Base-by-base conservation (phyloP, 1,140 invertebrate species). In the Schmidtea mediterranea region DNA sequence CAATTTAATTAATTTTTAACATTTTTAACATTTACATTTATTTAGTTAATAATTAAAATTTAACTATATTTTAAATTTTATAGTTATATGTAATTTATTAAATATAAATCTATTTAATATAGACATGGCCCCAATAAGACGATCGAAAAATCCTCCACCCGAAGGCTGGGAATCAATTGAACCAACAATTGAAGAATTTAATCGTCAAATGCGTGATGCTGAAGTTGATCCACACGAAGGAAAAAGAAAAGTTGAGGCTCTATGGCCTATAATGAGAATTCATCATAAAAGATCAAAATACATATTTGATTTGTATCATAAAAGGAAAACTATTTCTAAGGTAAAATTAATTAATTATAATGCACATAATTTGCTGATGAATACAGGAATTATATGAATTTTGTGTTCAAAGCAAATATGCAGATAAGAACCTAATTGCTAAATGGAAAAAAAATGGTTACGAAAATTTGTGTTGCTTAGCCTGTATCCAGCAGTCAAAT, bases 381-480 rank as follows among this genome's bases (percentile, higher is more conserved):
- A n/a, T n/a, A n/a, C n/a, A 61, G 76, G 89, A 97, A 65, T 63
- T 98, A 0, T 97, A 97, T 60, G 84, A 97, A 48, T 97, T 86
- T 59, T 97, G 89, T 56, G 58, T 97, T 1, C 82, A 84, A 56
- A 84, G 95, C 64, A 87, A 87, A 59, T 87, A 97, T 52, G 90
- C 90, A 0, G 90, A 98, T 62, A 77, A 76, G 52, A 92, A 94
- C 61, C 67, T 98, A 1, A 97, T 98, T 57, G 92, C 92, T 0
- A 98, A 98, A 62, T 98, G 92, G 92, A 97, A 97, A 62, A 99
- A 99, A 65, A 80, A 84, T 54, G 92, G 92, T 0, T 99, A 95
- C 69, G 92, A 99, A 67, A 98, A 95, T 62, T 67, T 99, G 3
- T 98, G 92, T 59, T 98, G 92, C 63, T 67, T 98, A n/a, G 71